Conservation (phyloP, 2,797 vertebrate species). For the Acanthopagrus latus region DNA sequence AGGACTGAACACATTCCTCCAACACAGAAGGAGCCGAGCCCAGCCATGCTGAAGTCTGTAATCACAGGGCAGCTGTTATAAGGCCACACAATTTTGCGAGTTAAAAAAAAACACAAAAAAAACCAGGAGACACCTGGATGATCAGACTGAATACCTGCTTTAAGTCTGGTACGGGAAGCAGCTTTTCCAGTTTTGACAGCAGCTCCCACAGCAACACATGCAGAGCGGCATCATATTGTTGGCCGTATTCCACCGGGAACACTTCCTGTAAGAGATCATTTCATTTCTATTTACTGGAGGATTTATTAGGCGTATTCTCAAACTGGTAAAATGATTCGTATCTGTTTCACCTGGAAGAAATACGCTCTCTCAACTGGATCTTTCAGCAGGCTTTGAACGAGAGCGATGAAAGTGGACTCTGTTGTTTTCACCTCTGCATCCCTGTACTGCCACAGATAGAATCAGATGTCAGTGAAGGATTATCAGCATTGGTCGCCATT, state of each 20-base stretch:
- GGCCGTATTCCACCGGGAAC: conserved; percentile 88
- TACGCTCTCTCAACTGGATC: conserved; percentile 83
- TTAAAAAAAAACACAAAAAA: not conserved
- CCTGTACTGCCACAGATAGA: conserved; percentile 62
- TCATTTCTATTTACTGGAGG: not conserved
- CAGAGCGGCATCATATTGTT: conserved; percentile 83
- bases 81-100: not conserved
- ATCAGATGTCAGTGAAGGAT: conserved; percentile 13
- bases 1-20: conserved; percentile 73
- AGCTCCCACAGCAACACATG: conserved; percentile 88
- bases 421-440: conserved; percentile 81
- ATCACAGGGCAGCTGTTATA: conserved; percentile 21
- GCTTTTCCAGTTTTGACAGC: conserved; percentile 85
- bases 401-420: conserved; percentile 85
- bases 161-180: conserved; percentile 81
- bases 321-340: not conserved
- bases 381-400: conserved; percentile 85
- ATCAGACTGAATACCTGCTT: conserved; percentile 82
- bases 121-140: conserved; percentile 1
- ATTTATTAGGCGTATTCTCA: not conserved
- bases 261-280: conserved; percentile 78
- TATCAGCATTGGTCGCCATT: not conserved
- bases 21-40: conserved; percentile 66
- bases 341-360: conserved; percentile 83
- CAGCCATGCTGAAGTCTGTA: conserved; percentile 83